Conservation (phyloP, 2,113 vertebrate species). For the Phyllostomus hastatus region DNA sequence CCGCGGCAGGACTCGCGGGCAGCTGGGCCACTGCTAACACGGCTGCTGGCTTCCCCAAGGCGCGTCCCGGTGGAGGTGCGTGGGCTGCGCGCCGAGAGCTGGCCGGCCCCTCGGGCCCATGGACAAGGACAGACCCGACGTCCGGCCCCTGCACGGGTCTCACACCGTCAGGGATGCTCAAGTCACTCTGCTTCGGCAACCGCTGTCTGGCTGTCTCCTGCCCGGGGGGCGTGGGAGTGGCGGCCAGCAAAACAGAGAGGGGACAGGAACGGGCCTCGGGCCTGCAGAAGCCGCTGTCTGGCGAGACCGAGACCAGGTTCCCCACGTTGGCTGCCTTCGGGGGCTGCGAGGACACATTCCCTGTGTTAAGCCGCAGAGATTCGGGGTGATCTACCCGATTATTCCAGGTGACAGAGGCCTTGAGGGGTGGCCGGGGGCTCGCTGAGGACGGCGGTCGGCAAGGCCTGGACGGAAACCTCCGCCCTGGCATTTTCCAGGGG, state of each 20-base stretch:
- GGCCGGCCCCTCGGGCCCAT: background rate
- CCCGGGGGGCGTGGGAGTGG: background rate
- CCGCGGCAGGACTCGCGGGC: background rate
- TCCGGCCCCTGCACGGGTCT: background rate
- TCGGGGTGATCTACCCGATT: background rate
- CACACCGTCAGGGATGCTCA: background rate
- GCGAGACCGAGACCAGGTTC: background rate
- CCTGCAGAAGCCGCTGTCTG: background rate
- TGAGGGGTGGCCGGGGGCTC: too few species aligned
- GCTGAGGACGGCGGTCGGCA: too few species aligned
- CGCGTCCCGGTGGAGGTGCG: background rate
- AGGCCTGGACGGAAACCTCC: too few species aligned
- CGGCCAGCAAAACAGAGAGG: background rate
- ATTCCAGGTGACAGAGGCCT: background rate
- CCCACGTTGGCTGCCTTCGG: background rate
- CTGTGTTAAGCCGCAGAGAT: background rate
- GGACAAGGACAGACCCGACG: constrained; percentile 13
- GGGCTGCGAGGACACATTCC: background rate
- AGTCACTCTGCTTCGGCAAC: background rate
- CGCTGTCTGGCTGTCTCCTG: background rate
- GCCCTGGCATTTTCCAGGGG: too few species aligned
- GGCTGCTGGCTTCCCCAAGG: background rate
- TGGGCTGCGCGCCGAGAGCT: background rate
- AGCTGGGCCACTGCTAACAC: background rate
- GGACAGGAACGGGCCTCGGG: background rate